Evolutionary conservation across 1,140 invertebrate genomes (phyloP).

Genomic region (Capitella teleta): DNA sequence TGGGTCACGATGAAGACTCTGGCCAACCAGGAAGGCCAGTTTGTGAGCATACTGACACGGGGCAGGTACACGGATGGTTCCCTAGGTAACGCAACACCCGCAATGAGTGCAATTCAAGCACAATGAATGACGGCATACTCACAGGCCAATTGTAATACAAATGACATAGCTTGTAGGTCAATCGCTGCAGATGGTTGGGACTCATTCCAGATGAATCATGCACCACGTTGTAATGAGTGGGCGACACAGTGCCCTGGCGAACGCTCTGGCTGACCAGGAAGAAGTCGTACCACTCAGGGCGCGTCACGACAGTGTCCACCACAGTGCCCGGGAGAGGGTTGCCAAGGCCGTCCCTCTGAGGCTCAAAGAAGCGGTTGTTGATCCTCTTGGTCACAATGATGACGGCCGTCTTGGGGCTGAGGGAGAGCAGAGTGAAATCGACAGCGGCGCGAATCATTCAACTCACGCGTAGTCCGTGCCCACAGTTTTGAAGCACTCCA

Average conservation of each 20-base stretch:
- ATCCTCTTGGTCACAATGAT: slow-evolving; percentile 82
- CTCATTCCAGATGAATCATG: slow-evolving; percentile 51
- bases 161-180: slow-evolving; percentile 71
- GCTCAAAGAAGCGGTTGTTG: slow-evolving; percentile 12
- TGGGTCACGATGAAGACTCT: slow-evolving; percentile 46
- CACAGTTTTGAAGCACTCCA: not conserved
- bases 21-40: slow-evolving; percentile 65
- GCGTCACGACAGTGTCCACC: slow-evolving; percentile 52
- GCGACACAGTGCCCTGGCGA: slow-evolving; percentile 65
- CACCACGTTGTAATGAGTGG: slow-evolving; percentile 69
- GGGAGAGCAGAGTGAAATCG: not conserved
- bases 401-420: slow-evolving; percentile 5
- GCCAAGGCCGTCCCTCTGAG: slow-evolving; percentile 27
- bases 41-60: slow-evolving; percentile 62
- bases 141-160: slow-evolving; percentile 83
- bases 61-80: slow-evolving; percentile 8
- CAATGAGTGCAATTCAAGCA: not conserved
- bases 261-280: slow-evolving; percentile 67
- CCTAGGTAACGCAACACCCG: not conserved
- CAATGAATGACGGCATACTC: not conserved
- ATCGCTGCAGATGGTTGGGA: slow-evolving; percentile 61
- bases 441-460: not conserved
- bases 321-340: slow-evolving; percentile 79
- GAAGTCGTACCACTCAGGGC: slow-evolving; percentile 50
- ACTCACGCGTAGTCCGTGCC: slow-evolving; percentile 1